phyloP scores from a whole-genome alignment of 2,888 invertebrate species.

The Candidula unifasciata region DNA sequence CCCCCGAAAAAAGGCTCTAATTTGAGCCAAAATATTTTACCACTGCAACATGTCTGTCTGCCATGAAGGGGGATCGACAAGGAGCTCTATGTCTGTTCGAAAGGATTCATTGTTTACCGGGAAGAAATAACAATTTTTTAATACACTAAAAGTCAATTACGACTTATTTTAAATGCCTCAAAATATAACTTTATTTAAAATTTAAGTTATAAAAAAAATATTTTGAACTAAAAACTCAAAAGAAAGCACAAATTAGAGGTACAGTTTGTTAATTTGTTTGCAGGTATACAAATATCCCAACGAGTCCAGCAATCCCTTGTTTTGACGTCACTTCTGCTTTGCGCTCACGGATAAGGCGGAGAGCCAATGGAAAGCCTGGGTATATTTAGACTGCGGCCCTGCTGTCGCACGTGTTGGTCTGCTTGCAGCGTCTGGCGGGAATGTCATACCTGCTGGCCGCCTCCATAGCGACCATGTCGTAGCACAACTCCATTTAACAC shows the following conservation, averaged over 20 bases:
- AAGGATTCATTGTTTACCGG: conserved; percentile 52
- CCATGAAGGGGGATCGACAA: conserved; percentile 67
- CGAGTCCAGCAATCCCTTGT: conserved; percentile 5
- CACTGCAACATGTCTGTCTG: conserved; percentile 67
- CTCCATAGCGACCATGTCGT: too few relatives aligned
- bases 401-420: conserved; percentile 28
- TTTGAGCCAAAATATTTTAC: conserved; percentile 67
- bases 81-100: conserved; percentile 61
- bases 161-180: background rate
- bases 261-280: too few relatives aligned
- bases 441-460: too few relatives aligned
- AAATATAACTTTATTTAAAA: background rate
- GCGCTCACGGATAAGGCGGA: conserved; percentile 37
- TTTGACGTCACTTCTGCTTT: conserved; percentile 50
- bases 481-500: too few relatives aligned
- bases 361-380: conserved; percentile 44
- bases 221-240: background rate
- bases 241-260: background rate
- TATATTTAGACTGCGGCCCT: conserved; percentile 30
- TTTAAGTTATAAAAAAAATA: background rate
- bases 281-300: conserved; percentile 20
- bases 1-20: conserved; percentile 70
- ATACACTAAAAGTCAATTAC: background rate
- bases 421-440: background rate
- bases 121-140: background rate